Percentiles rank a stretch among this genome's conserved stretches.
Evolutionary conservation across 2,888 invertebrate genomes (phyloP).

Genomic region (Gandaritis pyraliata): DNA sequence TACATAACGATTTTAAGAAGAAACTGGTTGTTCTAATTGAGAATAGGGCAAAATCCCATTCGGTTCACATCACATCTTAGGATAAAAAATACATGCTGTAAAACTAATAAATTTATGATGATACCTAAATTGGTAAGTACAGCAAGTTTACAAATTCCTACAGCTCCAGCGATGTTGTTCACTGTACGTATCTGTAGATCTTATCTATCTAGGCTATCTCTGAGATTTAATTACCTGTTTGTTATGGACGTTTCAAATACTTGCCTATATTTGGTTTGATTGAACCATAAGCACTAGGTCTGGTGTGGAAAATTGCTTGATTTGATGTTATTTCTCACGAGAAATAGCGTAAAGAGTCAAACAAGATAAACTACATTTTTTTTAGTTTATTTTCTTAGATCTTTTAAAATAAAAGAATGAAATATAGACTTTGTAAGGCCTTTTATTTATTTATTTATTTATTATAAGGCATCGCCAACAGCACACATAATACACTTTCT

Average conservation of each 20-base stretch:
- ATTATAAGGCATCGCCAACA: too few relatives aligned
- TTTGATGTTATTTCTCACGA: constrained; percentile 2
- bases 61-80: too few relatives aligned
- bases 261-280: constrained; percentile 33
- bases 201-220: constrained; percentile 49
- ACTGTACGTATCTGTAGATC: constrained; percentile 34
- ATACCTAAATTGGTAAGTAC: not conserved
- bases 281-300: constrained; percentile 14
- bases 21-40: too few relatives aligned
- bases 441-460: too few relatives aligned
- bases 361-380: too few relatives aligned
- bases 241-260: constrained; percentile 36
- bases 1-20: too few relatives aligned
- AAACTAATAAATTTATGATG: not conserved
- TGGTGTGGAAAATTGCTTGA: constrained; percentile 15
- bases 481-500: too few relatives aligned
- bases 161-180: not conserved
- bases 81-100: too few relatives aligned
- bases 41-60: too few relatives aligned
- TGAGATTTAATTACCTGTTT: constrained; percentile 32
- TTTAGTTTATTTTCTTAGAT: too few relatives aligned
- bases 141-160: not conserved
- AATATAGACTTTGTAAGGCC: too few relatives aligned
- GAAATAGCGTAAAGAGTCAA: not conserved
- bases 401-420: too few relatives aligned